Percentiles rank a stretch among this genome's conserved stretches.
phyloP scores from a whole-genome alignment of 2,113 vertebrate species.

The Hippocampus guttulatus region DNA sequence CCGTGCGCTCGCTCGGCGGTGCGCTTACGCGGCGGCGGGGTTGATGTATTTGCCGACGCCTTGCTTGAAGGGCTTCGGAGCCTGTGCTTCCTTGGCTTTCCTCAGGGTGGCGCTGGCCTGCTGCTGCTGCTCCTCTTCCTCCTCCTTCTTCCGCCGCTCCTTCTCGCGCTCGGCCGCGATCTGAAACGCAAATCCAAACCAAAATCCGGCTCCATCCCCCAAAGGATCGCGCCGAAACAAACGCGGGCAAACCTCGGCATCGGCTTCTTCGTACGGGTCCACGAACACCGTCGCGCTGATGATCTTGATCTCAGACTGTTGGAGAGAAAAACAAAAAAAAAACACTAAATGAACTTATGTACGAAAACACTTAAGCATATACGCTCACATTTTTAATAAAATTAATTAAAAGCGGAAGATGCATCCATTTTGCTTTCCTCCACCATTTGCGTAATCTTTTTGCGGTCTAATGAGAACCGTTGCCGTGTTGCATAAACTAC shows the following conservation, averaged over 20 bases:
- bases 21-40: slow-evolving; percentile 77
- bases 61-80: slow-evolving; percentile 81
- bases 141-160: slow-evolving; percentile 68
- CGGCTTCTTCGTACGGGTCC: slow-evolving; percentile 93
- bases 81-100: slow-evolving; percentile 67
- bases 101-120: slow-evolving; percentile 56
- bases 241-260: slow-evolving; percentile 77
- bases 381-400: not conserved
- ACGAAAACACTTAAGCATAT: not conserved
- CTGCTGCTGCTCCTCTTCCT: slow-evolving; percentile 57
- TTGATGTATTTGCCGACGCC: slow-evolving; percentile 97
- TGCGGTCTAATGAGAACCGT: no score
- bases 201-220: not conserved
- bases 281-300: slow-evolving; percentile 84
- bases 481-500: no score
- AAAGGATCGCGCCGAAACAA: not conserved
- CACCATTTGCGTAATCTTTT: no score
- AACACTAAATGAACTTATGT: not conserved
- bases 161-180: slow-evolving; percentile 85
- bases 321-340: not conserved
- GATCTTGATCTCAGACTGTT: slow-evolving; percentile 87
- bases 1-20: not conserved
- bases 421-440: not conserved
- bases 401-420: not conserved
- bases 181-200: slow-evolving; percentile 53